These are phyloP conservation scores for Thaumetopoea pityocampa DNA, from an alignment of 1,140 invertebrate genomes.

Conservation along the genomic window DNA sequence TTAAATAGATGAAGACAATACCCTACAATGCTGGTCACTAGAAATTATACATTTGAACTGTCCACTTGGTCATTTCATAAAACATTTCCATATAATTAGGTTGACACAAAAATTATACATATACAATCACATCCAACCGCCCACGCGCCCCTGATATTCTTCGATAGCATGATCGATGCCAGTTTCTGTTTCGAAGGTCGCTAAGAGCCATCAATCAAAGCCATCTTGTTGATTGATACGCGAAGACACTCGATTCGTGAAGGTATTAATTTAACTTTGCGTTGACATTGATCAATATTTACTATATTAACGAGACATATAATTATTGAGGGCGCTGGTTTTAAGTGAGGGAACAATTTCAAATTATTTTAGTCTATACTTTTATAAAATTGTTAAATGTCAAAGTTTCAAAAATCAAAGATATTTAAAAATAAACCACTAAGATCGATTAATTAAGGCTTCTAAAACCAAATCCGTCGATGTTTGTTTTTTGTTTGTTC, in stretches of 20 bases:
- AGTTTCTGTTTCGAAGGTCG: constrained; percentile 26
- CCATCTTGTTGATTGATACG: constrained; percentile 43
- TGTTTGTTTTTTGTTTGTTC: no score
- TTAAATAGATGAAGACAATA: no score
- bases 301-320: constrained; percentile 60
- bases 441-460: no score
- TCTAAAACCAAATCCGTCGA: no score
- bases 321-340: constrained; percentile 30
- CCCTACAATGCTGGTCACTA: no score
- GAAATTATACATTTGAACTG: no score
- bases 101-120: constrained; percentile 2
- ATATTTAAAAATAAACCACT: no score
- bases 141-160: constrained; percentile 9
- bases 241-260: constrained; percentile 59
- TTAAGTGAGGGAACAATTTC: background rate
- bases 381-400: constrained; percentile 8
- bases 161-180: constrained; percentile 28
- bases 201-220: constrained; percentile 49
- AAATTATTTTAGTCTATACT: background rate
- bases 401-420: no score
- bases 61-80: no score
- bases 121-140: constrained; percentile 6
- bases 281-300: constrained; percentile 67
- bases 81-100: background rate
- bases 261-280: constrained; percentile 67